These are phyloP conservation scores for Chaenocephalus aceratus DNA, from an alignment of 2,113 vertebrate species.

Conservation along the genomic window DNA sequence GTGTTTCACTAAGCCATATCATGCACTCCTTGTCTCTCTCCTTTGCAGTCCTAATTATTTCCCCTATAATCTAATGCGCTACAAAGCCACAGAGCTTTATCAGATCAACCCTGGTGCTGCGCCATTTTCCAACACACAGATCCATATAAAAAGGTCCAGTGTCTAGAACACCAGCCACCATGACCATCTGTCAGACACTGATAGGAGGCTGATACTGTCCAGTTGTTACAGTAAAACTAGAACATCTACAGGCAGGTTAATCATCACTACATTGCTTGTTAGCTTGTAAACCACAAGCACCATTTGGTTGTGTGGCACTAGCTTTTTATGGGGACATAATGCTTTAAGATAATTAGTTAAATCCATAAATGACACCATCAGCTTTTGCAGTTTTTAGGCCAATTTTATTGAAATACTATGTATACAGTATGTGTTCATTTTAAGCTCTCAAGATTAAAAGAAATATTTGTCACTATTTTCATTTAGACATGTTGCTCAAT, in stretches of 20 bases:
- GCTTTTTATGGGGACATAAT: background rate
- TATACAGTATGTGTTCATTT: background rate
- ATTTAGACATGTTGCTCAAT: background rate
- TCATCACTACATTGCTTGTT: background rate
- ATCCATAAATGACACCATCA: background rate
- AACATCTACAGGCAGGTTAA: background rate
- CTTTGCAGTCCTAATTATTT: constrained; percentile 48
- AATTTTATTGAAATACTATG: background rate
- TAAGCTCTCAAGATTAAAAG: background rate
- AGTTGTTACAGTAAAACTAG: background rate
- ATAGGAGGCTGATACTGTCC: constrained; percentile 22
- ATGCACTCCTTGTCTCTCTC: constrained; percentile 18
- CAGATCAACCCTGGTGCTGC: constrained; percentile 53
- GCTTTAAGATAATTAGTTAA: too few species aligned
- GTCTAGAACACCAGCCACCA: constrained; percentile 30
- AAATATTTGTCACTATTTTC: background rate
- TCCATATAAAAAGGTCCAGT: constrained; percentile 31
- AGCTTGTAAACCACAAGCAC: background rate
- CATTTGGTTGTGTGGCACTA: background rate
- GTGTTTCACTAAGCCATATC: constrained; percentile 14
- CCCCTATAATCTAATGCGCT: constrained; percentile 32
- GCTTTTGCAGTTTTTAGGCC: too few species aligned
- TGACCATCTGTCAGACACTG: constrained; percentile 15
- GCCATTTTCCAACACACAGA: constrained; percentile 39
- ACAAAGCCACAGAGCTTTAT: constrained; percentile 46